Conservation (phyloP, 1,140 invertebrate genomes). For the Caenorhabditis latens region DNA sequence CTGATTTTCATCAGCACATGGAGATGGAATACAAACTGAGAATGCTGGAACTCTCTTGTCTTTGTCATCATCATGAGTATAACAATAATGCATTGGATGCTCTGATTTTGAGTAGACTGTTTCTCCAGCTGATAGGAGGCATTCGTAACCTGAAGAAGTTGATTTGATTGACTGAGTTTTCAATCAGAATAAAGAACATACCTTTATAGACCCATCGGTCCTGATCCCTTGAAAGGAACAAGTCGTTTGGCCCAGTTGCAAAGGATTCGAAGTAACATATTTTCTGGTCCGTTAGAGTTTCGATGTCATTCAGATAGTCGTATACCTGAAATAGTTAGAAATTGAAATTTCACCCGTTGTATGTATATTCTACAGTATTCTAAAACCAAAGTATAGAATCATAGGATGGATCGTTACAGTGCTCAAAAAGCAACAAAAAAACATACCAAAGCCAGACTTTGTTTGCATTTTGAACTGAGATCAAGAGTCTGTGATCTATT, state of each 20-base stretch:
- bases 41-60: conserved; percentile 69
- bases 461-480: conserved; percentile 54
- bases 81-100: conserved; percentile 77
- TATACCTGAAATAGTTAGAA: conserved; percentile 48
- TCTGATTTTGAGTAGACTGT: conserved; percentile 74
- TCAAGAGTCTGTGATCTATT: conserved; percentile 58
- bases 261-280: conserved; percentile 62
- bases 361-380: no score
- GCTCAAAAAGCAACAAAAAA: neutral
- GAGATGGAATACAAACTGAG: conserved; percentile 74
- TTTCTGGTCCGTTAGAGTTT: conserved; percentile 60
- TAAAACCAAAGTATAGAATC: no score
- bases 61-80: conserved; percentile 70
- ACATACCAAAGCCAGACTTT: conserved; percentile 55
- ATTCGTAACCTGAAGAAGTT: conserved; percentile 70
- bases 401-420: neutral
- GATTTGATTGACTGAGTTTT: neutral
- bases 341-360: no score
- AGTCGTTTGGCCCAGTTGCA: conserved; percentile 57
- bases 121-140: conserved; percentile 75
- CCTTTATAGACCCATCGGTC: conserved; percentile 76
- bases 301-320: conserved; percentile 60
- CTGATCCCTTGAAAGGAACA: conserved; percentile 71
- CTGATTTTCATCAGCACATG: conserved; percentile 73
- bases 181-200: neutral